A percentile compares a stretch with the other conserved stretches of the same genome.
phyloP scores from a whole-genome alignment of 2,888 invertebrate genomes.

The Teinopalpus imperialis region DNA sequence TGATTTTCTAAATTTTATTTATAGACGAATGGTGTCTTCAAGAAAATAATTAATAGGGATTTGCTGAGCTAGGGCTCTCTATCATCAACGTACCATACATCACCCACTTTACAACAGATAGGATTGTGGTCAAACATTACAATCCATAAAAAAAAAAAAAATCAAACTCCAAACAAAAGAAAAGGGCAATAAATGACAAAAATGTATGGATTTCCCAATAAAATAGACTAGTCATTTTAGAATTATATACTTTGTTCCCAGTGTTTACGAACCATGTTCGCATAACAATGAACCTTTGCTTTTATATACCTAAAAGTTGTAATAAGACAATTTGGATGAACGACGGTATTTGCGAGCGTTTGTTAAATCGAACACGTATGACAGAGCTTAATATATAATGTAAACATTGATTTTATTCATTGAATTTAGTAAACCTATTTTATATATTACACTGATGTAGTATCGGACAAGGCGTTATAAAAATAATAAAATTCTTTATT shows the following conservation, averaged over 20 bases:
- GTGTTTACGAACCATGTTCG: not conserved
- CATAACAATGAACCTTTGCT: not conserved
- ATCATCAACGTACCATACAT: no score
- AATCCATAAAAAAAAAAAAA: no score
- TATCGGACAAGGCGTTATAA: no score
- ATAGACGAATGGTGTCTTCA: no score
- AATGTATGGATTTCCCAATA: constrained; percentile 1
- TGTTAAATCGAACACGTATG: constrained; percentile 39
- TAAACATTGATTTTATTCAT: constrained; percentile 30
- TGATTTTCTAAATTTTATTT: no score
- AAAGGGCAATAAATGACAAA: not conserved
- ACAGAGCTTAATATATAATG: constrained; percentile 29
- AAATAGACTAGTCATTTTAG: not conserved
- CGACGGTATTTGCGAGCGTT: constrained; percentile 22
- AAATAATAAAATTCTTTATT: no score
- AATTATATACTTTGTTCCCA: not conserved
- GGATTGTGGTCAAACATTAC: no score
- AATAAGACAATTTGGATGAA: constrained; percentile 35
- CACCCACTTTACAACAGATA: no score
- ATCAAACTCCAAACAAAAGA: no score
- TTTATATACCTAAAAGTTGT: constrained; percentile 20
- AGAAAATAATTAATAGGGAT: no score
- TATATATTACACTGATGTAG: no score
- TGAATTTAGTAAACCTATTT: constrained; percentile 6
- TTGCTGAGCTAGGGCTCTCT: no score